phyloP scores from a whole-genome alignment of 1,140 invertebrate genomes.

The Lethocerus indicus region DNA sequence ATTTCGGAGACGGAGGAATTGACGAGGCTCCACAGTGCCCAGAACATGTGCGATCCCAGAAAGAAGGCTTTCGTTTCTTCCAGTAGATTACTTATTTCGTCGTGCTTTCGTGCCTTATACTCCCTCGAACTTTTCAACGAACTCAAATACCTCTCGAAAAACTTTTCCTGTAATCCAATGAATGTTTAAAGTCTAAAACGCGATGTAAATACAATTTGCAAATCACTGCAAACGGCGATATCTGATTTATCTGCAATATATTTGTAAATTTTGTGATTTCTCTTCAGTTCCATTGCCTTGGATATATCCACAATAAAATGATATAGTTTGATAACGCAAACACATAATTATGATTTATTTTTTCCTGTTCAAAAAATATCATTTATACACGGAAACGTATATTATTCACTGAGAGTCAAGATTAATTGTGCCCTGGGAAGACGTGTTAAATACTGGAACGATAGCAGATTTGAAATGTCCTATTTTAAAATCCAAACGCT shows the following conservation, averaged over 20 bases:
- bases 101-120: constrained; percentile 18
- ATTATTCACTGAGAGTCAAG: too few relatives aligned
- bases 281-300: too few relatives aligned
- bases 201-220: neutral
- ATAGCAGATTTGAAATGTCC: too few relatives aligned
- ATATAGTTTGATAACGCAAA: too few relatives aligned
- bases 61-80: constrained; percentile 64
- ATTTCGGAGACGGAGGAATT: constrained; percentile 75
- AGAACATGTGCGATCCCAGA: constrained; percentile 79
- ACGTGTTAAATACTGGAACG: too few relatives aligned
- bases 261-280: too few relatives aligned
- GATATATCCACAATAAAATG: too few relatives aligned
- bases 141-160: constrained; percentile 12
- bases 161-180: constrained; percentile 10
- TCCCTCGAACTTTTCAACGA: constrained; percentile 6
- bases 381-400: too few relatives aligned
- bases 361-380: too few relatives aligned
- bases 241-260: neutral
- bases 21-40: constrained; percentile 78
- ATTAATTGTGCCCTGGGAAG: too few relatives aligned
- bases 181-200: neutral
- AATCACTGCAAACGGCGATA: neutral
- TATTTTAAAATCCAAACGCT: too few relatives aligned
- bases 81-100: constrained; percentile 41
- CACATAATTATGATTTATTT: too few relatives aligned